A percentile compares a stretch with the other conserved stretches of the same genome.
Conservation (phyloP, 2,113 vertebrate species). For the Phasianus colchicus region DNA sequence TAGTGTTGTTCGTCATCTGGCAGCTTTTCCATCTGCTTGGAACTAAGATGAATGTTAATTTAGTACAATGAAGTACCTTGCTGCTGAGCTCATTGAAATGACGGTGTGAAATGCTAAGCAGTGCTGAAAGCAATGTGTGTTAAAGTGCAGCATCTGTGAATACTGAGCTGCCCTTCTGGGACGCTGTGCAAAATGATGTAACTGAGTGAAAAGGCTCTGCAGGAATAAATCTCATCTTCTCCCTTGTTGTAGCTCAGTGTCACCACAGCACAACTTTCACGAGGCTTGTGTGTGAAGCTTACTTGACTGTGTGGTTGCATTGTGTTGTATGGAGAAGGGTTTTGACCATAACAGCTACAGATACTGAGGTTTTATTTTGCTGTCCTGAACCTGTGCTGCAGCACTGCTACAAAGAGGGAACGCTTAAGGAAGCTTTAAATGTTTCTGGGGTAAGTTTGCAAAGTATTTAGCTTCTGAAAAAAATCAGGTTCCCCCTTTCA, state of each 20-base stretch:
- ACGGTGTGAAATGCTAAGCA: conserved; percentile 9
- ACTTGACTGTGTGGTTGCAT: background rate
- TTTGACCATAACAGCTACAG: background rate
- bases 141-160: conserved; percentile 10
- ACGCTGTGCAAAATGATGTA: conserved; percentile 81
- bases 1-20: background rate
- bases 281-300: background rate
- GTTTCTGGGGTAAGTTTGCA: conserved; percentile 40
- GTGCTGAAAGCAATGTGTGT: background rate
- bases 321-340: background rate
- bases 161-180: conserved; percentile 73
- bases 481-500: background rate
- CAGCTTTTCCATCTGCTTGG: background rate
- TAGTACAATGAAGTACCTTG: background rate
- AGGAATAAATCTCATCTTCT: conserved; percentile 24
- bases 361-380: background rate
- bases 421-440: background rate
- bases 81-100: conserved; percentile 28
- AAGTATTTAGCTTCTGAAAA: background rate
- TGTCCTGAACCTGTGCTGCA: background rate
- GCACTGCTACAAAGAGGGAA: background rate
- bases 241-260: background rate
- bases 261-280: background rate
- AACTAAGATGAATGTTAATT: background rate
- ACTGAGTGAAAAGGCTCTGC: conserved; percentile 75